These are phyloP conservation scores for Oscheius myriophilus DNA, from an alignment of 2,888 invertebrate species.

Conservation along the genomic window DNA sequence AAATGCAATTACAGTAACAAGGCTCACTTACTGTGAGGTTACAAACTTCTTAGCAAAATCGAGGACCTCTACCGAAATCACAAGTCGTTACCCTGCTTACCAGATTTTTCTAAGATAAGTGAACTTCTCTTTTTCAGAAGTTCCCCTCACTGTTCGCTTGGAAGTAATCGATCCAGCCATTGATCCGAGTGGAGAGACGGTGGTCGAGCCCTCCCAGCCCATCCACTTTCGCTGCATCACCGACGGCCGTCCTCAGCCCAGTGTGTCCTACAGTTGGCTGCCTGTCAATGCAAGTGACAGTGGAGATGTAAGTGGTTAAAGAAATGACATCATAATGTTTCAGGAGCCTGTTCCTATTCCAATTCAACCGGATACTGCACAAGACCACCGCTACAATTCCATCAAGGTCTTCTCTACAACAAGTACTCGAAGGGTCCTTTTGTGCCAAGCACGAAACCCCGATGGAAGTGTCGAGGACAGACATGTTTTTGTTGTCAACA, in stretches of 20 bases:
- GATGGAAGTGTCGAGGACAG: constrained; percentile 66
- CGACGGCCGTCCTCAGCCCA: constrained; percentile 67
- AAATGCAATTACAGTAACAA: no score
- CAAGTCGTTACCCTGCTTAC: no score
- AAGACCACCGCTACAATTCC: constrained; percentile 63
- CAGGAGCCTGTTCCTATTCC: constrained; percentile 65
- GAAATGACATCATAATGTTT: not conserved
- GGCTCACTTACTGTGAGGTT: no score
- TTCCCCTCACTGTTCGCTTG: constrained; percentile 63
- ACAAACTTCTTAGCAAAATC: no score
- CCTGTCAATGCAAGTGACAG: constrained; percentile 61
- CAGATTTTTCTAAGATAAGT: no score
- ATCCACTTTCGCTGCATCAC: constrained; percentile 68
- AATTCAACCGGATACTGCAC: constrained; percentile 45
- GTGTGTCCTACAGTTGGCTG: constrained; percentile 68
- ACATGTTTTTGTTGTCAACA: constrained; percentile 62
- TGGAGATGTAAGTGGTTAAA: constrained; percentile 48
- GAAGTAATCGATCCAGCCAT: constrained; percentile 61
- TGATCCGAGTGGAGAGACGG: constrained; percentile 48
- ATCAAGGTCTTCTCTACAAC: constrained; percentile 64
- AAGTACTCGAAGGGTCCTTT: constrained; percentile 56
- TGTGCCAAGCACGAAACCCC: constrained; percentile 68
- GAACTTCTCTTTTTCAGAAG: constrained; percentile 52
- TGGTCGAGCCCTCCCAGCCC: constrained; percentile 66
- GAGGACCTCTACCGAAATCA: no score